Base-by-base conservation (phyloP, 1,140 invertebrate species). In the Hylaeus volcanicus region DNA sequence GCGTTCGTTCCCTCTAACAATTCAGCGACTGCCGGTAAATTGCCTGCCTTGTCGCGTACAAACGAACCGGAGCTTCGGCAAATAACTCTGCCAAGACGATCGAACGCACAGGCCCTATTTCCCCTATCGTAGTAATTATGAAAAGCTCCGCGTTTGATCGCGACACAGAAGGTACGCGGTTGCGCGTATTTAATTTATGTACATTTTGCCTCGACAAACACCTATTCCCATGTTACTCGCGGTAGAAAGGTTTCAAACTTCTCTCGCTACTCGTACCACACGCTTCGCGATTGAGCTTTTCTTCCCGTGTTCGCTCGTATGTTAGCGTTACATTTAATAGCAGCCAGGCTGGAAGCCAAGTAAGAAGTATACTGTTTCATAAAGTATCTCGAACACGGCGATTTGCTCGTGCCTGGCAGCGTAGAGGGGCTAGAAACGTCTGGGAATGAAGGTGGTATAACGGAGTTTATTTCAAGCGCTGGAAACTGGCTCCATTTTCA, bases 1-100 rank as follows among this genome's bases (percentile, higher is more conserved):
- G 53, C 51, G 15, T 70, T 70, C 68, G 51, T 58, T 71, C 53
- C 6, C 53, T n/a, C 39, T 6, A 39, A 71, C 53, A 53, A 71
- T 56, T 43, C 39, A n/a, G 3, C 39, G 37, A 26, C 53, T 8
- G 37, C 37, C 37, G 26, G 26, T 70, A 71, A 55, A 71, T 71
- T 41, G 53, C 14, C 53, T 8, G 53, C 12, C 3, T 37, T 43
- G 61, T 43, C 69, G 14, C 51, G 51, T 11, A 39, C 14, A 9
- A 41, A 58, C 69, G 37, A 56, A 5, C 43, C n/a, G 55, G 51
- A 41, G 12, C 63, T 48, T 37, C 45, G 65, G 37, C 45, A 37
- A 39, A 69, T 60, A 60, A 60, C 37, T 37, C 26, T 6, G 15
- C 58, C 1, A 58, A 58, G 55, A 58, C 15, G 55, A 58, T 58